Conservation (phyloP, 2,797 vertebrate genomes). For the Ceryle rudis region DNA sequence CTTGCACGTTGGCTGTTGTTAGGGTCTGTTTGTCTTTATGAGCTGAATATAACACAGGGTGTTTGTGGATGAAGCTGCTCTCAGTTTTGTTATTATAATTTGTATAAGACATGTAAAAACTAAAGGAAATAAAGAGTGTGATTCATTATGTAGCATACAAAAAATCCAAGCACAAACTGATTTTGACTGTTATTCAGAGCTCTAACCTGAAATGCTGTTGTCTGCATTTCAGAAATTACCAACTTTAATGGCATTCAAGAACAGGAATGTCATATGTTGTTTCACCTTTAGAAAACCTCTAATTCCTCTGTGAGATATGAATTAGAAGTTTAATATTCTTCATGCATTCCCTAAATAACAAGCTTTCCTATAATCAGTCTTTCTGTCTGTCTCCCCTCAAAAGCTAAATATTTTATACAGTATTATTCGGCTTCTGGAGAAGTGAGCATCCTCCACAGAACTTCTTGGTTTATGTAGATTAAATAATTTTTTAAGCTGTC, state of each 20-base stretch:
- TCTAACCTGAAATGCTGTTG: not conserved
- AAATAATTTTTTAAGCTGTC: not conserved
- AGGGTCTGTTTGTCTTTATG: not conserved
- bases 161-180: not conserved
- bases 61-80: not conserved
- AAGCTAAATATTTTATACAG: not conserved
- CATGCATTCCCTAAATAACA: not conserved
- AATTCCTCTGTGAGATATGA: not conserved
- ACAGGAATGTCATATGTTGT: not conserved
- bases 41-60: not conserved
- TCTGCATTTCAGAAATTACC: not conserved
- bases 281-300: constrained; percentile 24
- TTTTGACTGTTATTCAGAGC: not conserved
- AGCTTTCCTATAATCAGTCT: not conserved
- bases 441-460: not conserved
- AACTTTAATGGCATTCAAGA: not conserved
- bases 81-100: not conserved
- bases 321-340: not conserved
- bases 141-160: not conserved
- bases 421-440: not conserved
- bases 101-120: not conserved
- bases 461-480: constrained; percentile 13
- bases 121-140: not conserved
- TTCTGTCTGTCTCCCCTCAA: not conserved
- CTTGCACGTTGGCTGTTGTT: not conserved